A percentile compares a stretch with the other conserved stretches of the same genome.
Conservation (phyloP, 2,888 invertebrate species). For the Gnatocerus cornutus region DNA sequence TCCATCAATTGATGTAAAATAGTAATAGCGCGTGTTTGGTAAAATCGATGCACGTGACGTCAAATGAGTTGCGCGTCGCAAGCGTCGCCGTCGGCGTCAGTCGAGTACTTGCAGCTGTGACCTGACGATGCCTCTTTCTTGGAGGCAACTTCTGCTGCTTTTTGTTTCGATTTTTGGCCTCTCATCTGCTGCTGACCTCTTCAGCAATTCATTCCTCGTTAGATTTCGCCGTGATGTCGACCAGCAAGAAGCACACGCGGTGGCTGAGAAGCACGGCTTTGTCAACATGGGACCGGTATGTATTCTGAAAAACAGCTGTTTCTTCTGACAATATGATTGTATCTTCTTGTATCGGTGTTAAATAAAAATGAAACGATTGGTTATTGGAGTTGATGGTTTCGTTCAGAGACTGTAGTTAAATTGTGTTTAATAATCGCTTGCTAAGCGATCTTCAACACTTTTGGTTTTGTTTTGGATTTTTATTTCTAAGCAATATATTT, state of each 20-base stretch:
- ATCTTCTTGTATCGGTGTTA: too few relatives aligned
- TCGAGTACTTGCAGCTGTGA: constrained; percentile 47
- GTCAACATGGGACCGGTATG: constrained; percentile 95
- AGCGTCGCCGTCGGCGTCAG: constrained; percentile 50
- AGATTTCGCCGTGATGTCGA: constrained; percentile 87
- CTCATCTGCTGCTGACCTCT: constrained; percentile 77
- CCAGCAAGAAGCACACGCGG: constrained; percentile 82
- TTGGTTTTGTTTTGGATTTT: too few relatives aligned
- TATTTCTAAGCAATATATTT: too few relatives aligned
- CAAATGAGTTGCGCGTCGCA: constrained; percentile 59
- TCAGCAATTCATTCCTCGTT: constrained; percentile 97
- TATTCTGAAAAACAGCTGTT: constrained; percentile 59
- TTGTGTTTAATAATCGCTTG: too few relatives aligned
- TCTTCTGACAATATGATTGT: not conserved
- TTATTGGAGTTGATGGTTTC: too few relatives aligned
- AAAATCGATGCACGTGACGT: constrained; percentile 65
- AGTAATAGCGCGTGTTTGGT: constrained; percentile 40
- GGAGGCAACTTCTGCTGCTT: constrained; percentile 62
- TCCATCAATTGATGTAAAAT: constrained; percentile 41
- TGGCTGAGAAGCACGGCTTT: constrained; percentile 94
- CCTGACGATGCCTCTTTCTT: constrained; percentile 67
- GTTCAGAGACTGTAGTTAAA: too few relatives aligned
- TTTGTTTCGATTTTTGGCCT: constrained; percentile 57
- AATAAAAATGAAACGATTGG: too few relatives aligned
- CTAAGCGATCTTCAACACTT: too few relatives aligned